Conservation (phyloP, 2,113 vertebrate species). For the Chloropsis cyanopogon region DNA sequence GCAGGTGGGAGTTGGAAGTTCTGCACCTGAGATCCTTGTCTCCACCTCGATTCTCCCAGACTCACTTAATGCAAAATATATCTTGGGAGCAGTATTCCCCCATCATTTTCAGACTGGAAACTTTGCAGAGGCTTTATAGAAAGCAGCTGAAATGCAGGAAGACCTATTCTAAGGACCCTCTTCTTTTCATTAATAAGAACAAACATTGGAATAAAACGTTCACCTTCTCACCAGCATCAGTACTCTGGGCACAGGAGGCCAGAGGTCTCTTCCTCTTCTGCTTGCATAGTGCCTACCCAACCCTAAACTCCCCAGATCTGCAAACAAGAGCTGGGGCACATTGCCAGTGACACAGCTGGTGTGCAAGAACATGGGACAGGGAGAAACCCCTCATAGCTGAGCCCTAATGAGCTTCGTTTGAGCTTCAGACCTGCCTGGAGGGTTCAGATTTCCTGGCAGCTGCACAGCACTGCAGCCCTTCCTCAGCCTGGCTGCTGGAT, state of each 20-base stretch:
- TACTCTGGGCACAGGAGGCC: not conserved
- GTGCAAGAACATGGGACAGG: too few species aligned
- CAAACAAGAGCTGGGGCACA: not conserved
- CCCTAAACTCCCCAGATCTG: not conserved
- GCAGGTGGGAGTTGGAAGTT: not conserved
- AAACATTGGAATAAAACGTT: rapidly evolving
- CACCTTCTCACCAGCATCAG: not conserved
- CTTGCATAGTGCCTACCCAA: not conserved
- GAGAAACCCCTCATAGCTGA: not conserved
- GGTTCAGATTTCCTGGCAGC: constrained; percentile 21
- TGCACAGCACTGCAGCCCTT: not conserved
- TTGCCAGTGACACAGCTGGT: not conserved
- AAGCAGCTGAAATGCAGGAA: not conserved
- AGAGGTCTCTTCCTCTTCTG: not conserved
- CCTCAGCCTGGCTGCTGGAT: not conserved
- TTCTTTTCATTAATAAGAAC: not conserved
- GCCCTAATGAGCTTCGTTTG: not conserved
- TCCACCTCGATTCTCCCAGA: not conserved
- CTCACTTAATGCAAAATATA: not conserved
- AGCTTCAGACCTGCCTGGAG: constrained; percentile 15
- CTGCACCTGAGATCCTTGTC: constrained; percentile 5
- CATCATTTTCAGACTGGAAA: not conserved
- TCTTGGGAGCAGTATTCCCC: not conserved
- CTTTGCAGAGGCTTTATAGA: not conserved
- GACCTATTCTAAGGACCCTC: not conserved